phyloP scores from a whole-genome alignment of 2,888 invertebrate species.

The Sesia bembeciformis region DNA sequence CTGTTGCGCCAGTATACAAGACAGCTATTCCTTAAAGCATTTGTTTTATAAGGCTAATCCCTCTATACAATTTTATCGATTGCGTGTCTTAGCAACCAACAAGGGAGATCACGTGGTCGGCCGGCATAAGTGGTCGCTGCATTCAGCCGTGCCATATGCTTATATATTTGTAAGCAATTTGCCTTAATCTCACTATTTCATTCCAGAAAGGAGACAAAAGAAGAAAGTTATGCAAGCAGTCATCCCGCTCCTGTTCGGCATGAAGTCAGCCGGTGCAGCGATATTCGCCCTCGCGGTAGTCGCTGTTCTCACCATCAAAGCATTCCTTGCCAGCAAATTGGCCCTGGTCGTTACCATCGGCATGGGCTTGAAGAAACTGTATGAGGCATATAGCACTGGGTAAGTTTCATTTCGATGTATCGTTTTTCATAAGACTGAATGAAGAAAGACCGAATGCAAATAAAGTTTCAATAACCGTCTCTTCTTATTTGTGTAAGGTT shows the following conservation, averaged over 20 bases:
- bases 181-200: background rate
- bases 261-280: constrained; percentile 78
- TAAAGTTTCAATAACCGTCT: too few species aligned
- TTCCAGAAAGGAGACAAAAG: constrained; percentile 62
- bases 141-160: too few species aligned
- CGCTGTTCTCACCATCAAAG: constrained; percentile 78
- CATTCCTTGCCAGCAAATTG: constrained; percentile 79
- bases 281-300: constrained; percentile 77
- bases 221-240: constrained; percentile 77
- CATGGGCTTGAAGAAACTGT: constrained; percentile 75
- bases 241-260: constrained; percentile 79
- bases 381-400: constrained; percentile 73
- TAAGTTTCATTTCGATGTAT: constrained; percentile 22
- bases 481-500: too few species aligned
- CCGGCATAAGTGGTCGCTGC: too few species aligned
- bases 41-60: too few species aligned
- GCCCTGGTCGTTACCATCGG: constrained; percentile 78
- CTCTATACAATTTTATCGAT: too few species aligned
- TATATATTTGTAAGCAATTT: background rate
- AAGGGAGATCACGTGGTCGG: too few species aligned
- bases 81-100: too few species aligned
- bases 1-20: too few species aligned
- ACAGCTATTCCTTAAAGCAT: too few species aligned
- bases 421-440: too few species aligned
- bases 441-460: too few species aligned